phyloP scores from a whole-genome alignment of 2,113 vertebrate genomes.

The Cochlearius cochlearius region DNA sequence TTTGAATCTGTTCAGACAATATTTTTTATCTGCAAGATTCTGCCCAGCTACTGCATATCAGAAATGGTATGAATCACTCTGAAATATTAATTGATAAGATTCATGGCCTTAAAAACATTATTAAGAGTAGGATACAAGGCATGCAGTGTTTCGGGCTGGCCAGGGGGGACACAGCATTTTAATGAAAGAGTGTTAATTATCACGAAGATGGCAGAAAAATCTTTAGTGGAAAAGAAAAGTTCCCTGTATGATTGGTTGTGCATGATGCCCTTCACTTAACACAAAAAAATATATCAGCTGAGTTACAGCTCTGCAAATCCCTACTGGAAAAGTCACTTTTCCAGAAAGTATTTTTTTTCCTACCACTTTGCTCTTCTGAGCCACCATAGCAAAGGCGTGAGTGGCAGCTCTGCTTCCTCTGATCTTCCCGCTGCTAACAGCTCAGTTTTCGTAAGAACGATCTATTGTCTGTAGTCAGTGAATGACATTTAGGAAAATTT shows the following conservation, averaged over 20 bases:
- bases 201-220: not conserved
- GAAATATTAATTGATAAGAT: slow-evolving; percentile 65
- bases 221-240: not conserved
- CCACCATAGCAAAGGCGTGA: not conserved
- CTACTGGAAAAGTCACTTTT: slow-evolving; percentile 18
- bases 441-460: not conserved
- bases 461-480: slow-evolving; percentile 39
- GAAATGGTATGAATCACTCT: slow-evolving; percentile 45
- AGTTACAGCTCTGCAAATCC: slow-evolving; percentile 21
- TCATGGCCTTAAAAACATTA: slow-evolving; percentile 43
- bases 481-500: slow-evolving; percentile 50
- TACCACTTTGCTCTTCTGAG: not conserved
- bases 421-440: slow-evolving; percentile 5
- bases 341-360: not conserved
- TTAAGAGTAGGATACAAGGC: not conserved
- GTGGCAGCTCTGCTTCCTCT: slow-evolving; percentile 44
- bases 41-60: not conserved
- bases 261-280: not conserved
- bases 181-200: slow-evolving; percentile 62
- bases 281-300: not conserved
- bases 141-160: slow-evolving; percentile 1
- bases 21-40: slow-evolving; percentile 43
- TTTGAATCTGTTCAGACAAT: slow-evolving; percentile 62
- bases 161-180: not conserved
- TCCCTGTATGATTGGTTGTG: not conserved